Evolutionary conservation across 2,797 vertebrate species (phyloP).

Genomic region (Adelosebastes latens): DNA sequence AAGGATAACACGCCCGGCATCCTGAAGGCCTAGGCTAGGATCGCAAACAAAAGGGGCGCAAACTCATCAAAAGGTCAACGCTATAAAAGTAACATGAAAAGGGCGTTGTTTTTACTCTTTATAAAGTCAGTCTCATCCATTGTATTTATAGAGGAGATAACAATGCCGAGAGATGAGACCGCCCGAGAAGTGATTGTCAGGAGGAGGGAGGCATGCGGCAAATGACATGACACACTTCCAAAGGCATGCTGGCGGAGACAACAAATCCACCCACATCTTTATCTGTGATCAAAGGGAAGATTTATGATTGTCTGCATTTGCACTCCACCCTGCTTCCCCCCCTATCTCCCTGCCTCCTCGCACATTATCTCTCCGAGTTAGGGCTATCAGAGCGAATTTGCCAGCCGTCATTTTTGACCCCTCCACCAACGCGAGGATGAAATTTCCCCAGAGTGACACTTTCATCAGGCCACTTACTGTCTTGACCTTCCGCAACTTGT

Average conservation of each 20-base stretch:
- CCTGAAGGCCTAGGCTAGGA: background rate
- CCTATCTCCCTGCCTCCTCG: conserved; percentile 19
- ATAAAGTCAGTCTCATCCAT: conserved; percentile 39
- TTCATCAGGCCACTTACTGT: conserved; percentile 75
- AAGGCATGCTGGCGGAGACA: conserved; percentile 58
- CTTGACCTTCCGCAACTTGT: conserved; percentile 66
- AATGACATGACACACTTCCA: conserved; percentile 68
- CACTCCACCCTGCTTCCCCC: conserved; percentile 38
- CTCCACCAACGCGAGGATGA: conserved; percentile 48
- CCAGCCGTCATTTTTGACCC: conserved; percentile 55
- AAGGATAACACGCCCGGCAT: conserved; percentile 10
- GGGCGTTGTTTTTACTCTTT: conserved; percentile 49
- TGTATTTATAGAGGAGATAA: conserved; percentile 56
- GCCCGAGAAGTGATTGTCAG: conserved; percentile 55
- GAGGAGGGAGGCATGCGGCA: conserved; percentile 56
- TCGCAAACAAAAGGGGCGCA: conserved; percentile 13
- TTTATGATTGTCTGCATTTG: conserved; percentile 61
- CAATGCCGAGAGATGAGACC: conserved; percentile 48
- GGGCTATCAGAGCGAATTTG: conserved; percentile 67
- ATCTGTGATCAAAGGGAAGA: conserved; percentile 72
- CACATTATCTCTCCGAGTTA: conserved; percentile 63
- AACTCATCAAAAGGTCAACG: conserved; percentile 51
- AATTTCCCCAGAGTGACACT: conserved; percentile 73
- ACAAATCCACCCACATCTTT: conserved; percentile 71
- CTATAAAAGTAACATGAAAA: conserved; percentile 41